These are phyloP conservation scores for Nycticryphes semicollaris DNA, from an alignment of 2,113 vertebrate species.

Conservation along the genomic window DNA sequence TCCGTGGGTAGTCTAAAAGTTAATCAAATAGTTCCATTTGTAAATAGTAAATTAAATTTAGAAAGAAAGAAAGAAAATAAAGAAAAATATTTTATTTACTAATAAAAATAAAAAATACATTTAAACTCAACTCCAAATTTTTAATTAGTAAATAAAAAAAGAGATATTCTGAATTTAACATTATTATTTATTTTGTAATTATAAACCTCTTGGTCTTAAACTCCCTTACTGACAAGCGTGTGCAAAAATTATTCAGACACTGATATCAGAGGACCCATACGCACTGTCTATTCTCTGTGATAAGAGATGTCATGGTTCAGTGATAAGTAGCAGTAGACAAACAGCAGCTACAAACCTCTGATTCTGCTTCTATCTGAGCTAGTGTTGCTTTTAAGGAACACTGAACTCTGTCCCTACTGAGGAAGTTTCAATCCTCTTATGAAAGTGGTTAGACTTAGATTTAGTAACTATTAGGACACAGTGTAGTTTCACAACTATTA, in stretches of 20 bases:
- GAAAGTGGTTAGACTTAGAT: background rate
- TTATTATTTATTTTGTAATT: background rate
- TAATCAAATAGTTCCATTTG: background rate
- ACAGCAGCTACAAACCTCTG: background rate
- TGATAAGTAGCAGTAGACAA: background rate
- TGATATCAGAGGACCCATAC: background rate
- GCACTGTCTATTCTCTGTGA: background rate
- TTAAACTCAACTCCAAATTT: background rate
- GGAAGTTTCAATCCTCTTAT: background rate
- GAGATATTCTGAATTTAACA: background rate
- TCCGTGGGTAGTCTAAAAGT: constrained; percentile 75
- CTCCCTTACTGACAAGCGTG: background rate
- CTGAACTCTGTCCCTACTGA: background rate
- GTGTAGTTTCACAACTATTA: background rate
- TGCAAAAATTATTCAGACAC: rapidly evolving
- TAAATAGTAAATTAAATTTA: background rate
- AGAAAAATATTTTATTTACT: background rate
- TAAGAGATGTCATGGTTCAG: background rate
- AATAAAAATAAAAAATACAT: background rate
- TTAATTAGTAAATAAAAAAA: background rate
- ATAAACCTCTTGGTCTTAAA: background rate
- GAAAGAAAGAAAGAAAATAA: background rate
- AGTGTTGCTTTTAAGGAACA: background rate
- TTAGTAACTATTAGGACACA: background rate
- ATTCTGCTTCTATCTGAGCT: background rate